Evolutionary conservation across 1,140 invertebrate species (phyloP).

Genomic region (Trichogramma pretiosum): DNA sequence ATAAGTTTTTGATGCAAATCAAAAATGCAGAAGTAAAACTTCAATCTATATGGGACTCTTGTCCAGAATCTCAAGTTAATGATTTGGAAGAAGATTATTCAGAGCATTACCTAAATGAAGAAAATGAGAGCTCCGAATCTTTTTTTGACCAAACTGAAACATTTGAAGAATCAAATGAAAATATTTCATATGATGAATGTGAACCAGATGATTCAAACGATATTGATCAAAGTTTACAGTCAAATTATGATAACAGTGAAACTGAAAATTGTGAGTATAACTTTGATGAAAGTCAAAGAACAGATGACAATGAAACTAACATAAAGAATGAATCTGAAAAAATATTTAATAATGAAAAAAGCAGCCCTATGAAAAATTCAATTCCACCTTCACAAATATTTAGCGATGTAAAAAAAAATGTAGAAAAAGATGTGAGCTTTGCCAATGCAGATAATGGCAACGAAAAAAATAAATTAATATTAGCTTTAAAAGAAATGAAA

Average conservation of each 20-base stretch:
- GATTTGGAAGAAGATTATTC: slow-evolving; percentile 2
- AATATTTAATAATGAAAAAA: slow-evolving; percentile 15
- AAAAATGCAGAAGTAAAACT: slow-evolving; percentile 42
- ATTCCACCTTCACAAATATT: slow-evolving; percentile 20
- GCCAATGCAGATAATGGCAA: slow-evolving; percentile 2
- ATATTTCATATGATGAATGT: slow-evolving; percentile 40
- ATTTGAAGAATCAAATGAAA: slow-evolving; percentile 23
- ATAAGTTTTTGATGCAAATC: slow-evolving; percentile 44
- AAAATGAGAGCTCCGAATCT: no score
- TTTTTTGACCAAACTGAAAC: no score
- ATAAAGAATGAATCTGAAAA: slow-evolving; percentile 16
- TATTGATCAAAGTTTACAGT: no score
- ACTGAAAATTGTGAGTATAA: slow-evolving; percentile 18
- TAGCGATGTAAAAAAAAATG: not conserved
- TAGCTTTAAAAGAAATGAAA: slow-evolving; percentile 23
- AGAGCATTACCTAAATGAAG: not conserved
- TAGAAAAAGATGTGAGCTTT: not conserved
- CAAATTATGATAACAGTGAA: no score
- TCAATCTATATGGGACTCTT: no score
- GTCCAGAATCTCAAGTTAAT: slow-evolving; percentile 1
- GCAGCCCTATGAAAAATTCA: no score
- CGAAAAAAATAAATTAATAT: slow-evolving; percentile 10
- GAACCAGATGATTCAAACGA: slow-evolving; percentile 35
- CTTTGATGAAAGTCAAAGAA: slow-evolving; percentile 6
- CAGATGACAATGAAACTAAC: slow-evolving; percentile 3